Evolutionary conservation across 2,888 invertebrate genomes (phyloP).

Genomic region (Callosobruchus maculatus): DNA sequence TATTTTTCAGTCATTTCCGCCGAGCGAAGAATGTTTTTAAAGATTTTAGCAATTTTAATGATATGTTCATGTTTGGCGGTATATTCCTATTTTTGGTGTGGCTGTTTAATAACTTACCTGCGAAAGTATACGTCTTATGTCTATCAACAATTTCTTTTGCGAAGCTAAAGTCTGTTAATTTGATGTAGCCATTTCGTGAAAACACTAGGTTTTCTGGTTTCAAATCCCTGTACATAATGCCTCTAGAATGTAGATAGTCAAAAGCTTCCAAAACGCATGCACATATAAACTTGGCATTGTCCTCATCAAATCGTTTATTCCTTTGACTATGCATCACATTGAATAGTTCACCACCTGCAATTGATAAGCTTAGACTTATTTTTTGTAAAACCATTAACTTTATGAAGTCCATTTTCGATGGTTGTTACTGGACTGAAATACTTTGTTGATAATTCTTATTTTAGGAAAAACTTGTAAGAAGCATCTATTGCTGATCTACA

Average conservation of each 20-base stretch:
- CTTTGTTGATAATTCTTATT: too few species aligned
- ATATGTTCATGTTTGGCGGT: too few species aligned
- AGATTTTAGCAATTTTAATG: too few species aligned
- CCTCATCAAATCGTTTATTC: conserved; percentile 71
- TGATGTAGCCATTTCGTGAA: conserved; percentile 80
- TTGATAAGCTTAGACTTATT: too few species aligned
- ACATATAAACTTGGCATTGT: conserved; percentile 80
- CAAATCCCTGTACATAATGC: conserved; percentile 79
- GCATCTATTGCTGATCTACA: too few species aligned
- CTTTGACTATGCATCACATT: conserved; percentile 81
- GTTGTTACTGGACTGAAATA: too few species aligned
- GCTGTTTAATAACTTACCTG: conserved; percentile 53
- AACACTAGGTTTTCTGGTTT: conserved; percentile 94
- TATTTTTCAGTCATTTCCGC: too few species aligned
- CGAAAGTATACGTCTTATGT: conserved; percentile 91
- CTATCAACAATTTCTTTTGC: conserved; percentile 78
- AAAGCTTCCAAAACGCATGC: conserved; percentile 92
- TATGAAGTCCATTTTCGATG: too few species aligned
- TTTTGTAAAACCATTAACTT: too few species aligned
- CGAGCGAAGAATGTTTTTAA: too few species aligned
- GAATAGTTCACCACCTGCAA: conserved; percentile 78
- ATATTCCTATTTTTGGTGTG: too few species aligned
- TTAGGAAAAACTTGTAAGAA: too few species aligned
- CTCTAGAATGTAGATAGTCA: conserved; percentile 80
- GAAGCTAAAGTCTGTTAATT: conserved; percentile 94